Base-by-base conservation (phyloP, 2,113 vertebrate species). In the Bos indicus region DNA sequence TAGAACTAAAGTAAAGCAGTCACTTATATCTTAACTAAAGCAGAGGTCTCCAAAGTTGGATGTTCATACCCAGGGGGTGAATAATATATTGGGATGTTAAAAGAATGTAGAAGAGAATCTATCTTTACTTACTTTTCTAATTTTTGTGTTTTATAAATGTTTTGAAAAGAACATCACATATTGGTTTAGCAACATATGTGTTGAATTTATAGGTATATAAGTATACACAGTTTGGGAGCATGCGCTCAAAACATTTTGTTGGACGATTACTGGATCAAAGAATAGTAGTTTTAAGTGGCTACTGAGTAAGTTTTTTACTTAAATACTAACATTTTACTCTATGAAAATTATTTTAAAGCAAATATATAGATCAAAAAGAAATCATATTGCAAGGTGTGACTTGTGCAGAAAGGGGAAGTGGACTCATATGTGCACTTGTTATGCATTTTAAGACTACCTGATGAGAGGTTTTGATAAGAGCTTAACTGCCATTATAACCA, bases 391-490 rank as follows among this genome's bases (percentile, higher is more conserved):
- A 95, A 97, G 62, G 83, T 71, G 71, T 98, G 90, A 82, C 83
- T 95, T 92, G 57, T 96, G 46, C 71, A 85, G 96, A 96, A 91
- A 97, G 64, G 52, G 97, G 97, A 98, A 97, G 97, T 96, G 95
- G 97, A 94, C 56, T 60, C 54, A 11, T 60, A 33, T 67, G 74
- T 88, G 43, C 16, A 40, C 84, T 93, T 88, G 81, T 93, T 96
- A 62, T 90, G 80, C 81, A 64, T 90, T 78, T 95, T 71, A 77
- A 93, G 88, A 62, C 84, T 81, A 8, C 17, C 7, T 6, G 97
- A 98, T 98, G 92, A 88, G 90, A 95, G 17, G 62, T 57, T 96
- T 95, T 96, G 97, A 98, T 98, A 98, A 98, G 95, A 93, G 71
- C 57, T 74, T 62, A 54, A 59, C 88, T 82, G 74, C 59, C 60